Percentiles rank a stretch among this genome's conserved stretches.
Evolutionary conservation across 2,888 invertebrate species (phyloP).

Genomic region (Anagyrus pseudococci): DNA sequence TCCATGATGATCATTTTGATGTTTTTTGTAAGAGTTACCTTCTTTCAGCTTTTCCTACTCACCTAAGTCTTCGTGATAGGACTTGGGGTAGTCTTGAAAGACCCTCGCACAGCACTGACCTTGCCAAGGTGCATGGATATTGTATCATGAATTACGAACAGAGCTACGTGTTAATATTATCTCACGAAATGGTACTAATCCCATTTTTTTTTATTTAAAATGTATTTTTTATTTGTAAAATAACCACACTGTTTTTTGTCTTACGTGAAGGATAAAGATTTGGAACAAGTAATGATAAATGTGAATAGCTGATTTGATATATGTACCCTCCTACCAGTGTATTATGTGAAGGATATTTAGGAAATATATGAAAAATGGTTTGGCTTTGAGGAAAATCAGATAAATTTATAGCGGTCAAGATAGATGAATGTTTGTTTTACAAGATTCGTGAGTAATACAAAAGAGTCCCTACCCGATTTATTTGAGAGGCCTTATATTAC

Average conservation of each 20-base stretch:
- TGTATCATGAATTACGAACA: slow-evolving; percentile 63
- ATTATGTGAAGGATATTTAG: no score
- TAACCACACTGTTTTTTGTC: slow-evolving; percentile 37
- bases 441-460: slow-evolving; percentile 27
- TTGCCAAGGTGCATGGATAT: slow-evolving; percentile 63
- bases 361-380: no score
- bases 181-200: slow-evolving; percentile 61
- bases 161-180: slow-evolving; percentile 63
- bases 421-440: not conserved
- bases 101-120: slow-evolving; percentile 63
- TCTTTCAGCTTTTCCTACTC: slow-evolving; percentile 60
- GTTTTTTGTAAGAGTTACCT: slow-evolving; percentile 57
- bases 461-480: slow-evolving; percentile 22
- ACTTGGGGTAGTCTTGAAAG: slow-evolving; percentile 62
- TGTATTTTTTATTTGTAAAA: slow-evolving; percentile 46
- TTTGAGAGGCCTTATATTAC: slow-evolving; percentile 9
- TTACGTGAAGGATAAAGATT: slow-evolving; percentile 11
- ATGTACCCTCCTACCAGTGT: no score
- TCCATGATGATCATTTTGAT: slow-evolving; percentile 42
- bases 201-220: slow-evolving; percentile 55
- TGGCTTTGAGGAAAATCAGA: no score
- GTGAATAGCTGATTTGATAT: no score
- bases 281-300: not conserved
- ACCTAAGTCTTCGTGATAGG: slow-evolving; percentile 60
- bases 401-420: no score